Conservation (phyloP, 92 coral and sea anemone species). For the Hydrozoanthus gracilis region DNA sequence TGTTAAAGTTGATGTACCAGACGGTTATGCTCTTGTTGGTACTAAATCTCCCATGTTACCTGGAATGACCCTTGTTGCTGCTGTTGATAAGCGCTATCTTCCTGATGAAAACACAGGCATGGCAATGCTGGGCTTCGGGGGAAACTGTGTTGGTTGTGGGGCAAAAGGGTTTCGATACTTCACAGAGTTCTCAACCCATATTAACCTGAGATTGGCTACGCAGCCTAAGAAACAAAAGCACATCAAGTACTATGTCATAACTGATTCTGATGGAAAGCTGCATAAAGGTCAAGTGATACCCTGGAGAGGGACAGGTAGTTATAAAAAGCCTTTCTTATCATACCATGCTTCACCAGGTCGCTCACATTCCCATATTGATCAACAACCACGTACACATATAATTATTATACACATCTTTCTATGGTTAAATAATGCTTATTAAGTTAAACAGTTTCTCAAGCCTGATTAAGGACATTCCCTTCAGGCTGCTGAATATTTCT, state of each 20-base stretch:
- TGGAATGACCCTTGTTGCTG: constrained; percentile 88
- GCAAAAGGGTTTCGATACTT: constrained; percentile 96
- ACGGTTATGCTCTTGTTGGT: constrained; percentile 91
- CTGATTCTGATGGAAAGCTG: constrained; percentile 79
- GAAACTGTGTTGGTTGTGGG: constrained; percentile 97
- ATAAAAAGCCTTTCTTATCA: too few relatives aligned
- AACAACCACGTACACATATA: too few relatives aligned
- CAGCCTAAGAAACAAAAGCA: constrained; percentile 99
- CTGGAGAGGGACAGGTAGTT: constrained; percentile 81
- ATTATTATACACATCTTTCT: too few relatives aligned
- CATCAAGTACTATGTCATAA: constrained; percentile 83
- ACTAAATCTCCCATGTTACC: constrained; percentile 95
- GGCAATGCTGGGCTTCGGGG: constrained; percentile 95
- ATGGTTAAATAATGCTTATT: too few relatives aligned
- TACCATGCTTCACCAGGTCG: too few relatives aligned
- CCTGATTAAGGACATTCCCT: too few relatives aligned
- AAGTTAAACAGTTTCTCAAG: too few relatives aligned
- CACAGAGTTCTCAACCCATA: constrained; percentile 96
- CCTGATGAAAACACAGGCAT: constrained; percentile 88
- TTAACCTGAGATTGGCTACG: constrained; percentile 91
- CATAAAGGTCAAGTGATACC: constrained; percentile 91
- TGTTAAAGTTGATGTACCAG: constrained; percentile 69
- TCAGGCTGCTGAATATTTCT: too few relatives aligned
- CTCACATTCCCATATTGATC: too few relatives aligned
- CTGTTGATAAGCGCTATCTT: constrained; percentile 95